Conservation (phyloP, 2,888 invertebrate species). For the Lycia hirtaria region DNA sequence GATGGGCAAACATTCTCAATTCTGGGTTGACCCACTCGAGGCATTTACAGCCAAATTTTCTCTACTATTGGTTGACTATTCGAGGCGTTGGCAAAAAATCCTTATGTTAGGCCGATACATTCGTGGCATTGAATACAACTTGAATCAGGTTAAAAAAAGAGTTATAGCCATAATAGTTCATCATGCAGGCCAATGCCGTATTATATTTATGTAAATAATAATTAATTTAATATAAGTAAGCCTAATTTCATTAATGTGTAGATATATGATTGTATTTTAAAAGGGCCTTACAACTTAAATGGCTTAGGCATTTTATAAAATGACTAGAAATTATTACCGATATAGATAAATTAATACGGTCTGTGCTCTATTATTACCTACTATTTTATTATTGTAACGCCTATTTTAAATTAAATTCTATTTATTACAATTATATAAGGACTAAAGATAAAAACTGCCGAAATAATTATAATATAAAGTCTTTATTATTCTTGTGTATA, state of each 20-base stretch:
- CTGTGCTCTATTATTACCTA: slow-evolving; percentile 1
- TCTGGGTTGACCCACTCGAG: no score
- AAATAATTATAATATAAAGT: slow-evolving; percentile 7
- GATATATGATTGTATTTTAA: slow-evolving; percentile 4
- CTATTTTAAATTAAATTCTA: slow-evolving; percentile 1
- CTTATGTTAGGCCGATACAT: no score
- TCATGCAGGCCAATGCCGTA: no score
- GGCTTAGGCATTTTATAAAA: slow-evolving; percentile 13
- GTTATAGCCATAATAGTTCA: no score
- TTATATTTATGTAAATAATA: slow-evolving; percentile 15
- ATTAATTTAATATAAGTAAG: not conserved
- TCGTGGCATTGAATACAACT: no score
- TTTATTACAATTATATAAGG: no score
- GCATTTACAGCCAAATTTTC: no score
- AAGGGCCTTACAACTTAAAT: slow-evolving; percentile 30
- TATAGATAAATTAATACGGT: slow-evolving; percentile 6
- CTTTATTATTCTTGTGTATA: slow-evolving; percentile 1
- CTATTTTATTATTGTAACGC: not conserved
- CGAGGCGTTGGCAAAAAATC: no score
- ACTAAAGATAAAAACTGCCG: no score
- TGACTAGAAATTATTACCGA: not conserved
- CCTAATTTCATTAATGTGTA: slow-evolving; percentile 4
- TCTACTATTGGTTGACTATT: no score
- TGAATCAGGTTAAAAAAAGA: no score
- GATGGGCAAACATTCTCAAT: no score